Evolutionary conservation across 2,113 vertebrate species (phyloP), one percentile per base, ranked within the genome.

Genomic region (Vulpes ferrilata): DNA sequence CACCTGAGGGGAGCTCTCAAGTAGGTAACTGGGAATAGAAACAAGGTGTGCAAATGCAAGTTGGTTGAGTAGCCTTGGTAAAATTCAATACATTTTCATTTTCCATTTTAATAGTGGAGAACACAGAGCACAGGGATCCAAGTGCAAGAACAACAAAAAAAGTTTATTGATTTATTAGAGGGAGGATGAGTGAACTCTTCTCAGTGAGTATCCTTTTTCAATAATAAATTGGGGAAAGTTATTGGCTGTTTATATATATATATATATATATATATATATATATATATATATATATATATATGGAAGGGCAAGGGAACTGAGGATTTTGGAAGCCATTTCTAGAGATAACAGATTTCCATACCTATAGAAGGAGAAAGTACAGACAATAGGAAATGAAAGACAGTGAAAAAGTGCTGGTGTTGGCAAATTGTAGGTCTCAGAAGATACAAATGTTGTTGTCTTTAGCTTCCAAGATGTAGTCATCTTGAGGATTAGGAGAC

Each of bases 31-130:
- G 2, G 13, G 1, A 32, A 0, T 43, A 23, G 38, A 57, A 22
- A 7, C 20, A 60, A 13, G 38, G n/a, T 3, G 9, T 32, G 27
- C 23, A 35, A n/a, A 6, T 2, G 0, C 7, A 48, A 3, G n/a
- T 35, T 17, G 11, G 32, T 4, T 62, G 22, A 64, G 35, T 23
- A 23, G 9, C 30, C 11, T 17, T 16, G 19, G 12, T 20, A n/a
- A 65, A n/a, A 60, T 67, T 59, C 9, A 59, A 13, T 22, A 19
- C 22, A 30, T 74, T 73, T 53, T 17, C 30, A 12, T 81, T 64
- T 83, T 67, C 38, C 30, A 16, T 38, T 62, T 48, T 30, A 86
- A 32, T 4, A 73, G 7, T 38, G 9, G 27, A 0, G 5, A 48
- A 35, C 10, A 64, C 16, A 64, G 27, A 90, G 55, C 32, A 20